Conservation (phyloP, 2,888 invertebrate species). For the Agriopis aurantiaria region DNA sequence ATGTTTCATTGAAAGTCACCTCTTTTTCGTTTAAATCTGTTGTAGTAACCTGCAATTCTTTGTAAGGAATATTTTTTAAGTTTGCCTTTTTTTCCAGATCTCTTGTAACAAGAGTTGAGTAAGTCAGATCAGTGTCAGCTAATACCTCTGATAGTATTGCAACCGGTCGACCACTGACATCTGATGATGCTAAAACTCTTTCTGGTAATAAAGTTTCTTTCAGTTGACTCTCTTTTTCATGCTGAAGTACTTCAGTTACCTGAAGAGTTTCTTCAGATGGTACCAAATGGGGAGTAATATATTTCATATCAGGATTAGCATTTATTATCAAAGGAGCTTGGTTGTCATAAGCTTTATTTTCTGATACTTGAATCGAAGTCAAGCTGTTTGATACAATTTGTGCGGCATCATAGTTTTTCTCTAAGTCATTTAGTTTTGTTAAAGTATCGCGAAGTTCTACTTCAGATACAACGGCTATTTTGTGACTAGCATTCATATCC, state of each 20-base stretch:
- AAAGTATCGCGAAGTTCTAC: constrained; percentile 69
- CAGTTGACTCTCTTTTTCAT: constrained; percentile 74
- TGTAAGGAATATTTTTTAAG: constrained; percentile 82
- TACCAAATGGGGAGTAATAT: constrained; percentile 63
- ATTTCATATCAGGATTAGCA: constrained; percentile 59
- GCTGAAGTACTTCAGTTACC: constrained; percentile 69
- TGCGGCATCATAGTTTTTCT: constrained; percentile 68
- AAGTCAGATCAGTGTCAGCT: constrained; percentile 71
- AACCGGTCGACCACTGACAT: constrained; percentile 80
- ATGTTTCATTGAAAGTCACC: constrained; percentile 54
- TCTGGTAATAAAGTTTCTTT: constrained; percentile 47
- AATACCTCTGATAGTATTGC: constrained; percentile 82
- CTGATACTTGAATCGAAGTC: constrained; percentile 69
- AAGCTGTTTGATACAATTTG: constrained; percentile 63
- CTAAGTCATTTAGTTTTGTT: constrained; percentile 58
- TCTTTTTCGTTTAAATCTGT: constrained; percentile 87
- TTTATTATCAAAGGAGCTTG: constrained; percentile 65
- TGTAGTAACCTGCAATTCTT: constrained; percentile 84
- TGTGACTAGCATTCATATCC: constrained; percentile 82
- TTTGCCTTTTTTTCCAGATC: constrained; percentile 71
- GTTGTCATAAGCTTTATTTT: constrained; percentile 77
- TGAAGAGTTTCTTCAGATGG: constrained; percentile 61
- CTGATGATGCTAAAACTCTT: constrained; percentile 69
- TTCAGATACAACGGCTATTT: constrained; percentile 81
- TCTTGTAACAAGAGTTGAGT: constrained; percentile 43